Conservation (phyloP, 2,888 invertebrate species). For the Diaprepes abbreviatus region DNA sequence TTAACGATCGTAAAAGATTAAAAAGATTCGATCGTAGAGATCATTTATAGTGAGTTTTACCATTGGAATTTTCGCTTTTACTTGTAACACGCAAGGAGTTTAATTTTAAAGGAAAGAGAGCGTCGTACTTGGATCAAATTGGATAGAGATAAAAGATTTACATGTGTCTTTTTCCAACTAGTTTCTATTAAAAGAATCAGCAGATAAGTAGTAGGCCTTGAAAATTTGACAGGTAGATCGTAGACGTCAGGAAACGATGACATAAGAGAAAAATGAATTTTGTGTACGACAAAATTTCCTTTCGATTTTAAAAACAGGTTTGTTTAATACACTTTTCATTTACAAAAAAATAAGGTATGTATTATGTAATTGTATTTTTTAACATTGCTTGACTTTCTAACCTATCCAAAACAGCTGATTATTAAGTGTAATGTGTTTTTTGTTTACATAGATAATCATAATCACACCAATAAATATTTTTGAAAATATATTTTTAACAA, state of each 20-base stretch:
- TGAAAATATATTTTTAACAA: background rate
- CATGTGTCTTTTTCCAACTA: no score
- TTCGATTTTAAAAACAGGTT: slow-evolving; percentile 30
- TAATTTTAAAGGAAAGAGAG: no score
- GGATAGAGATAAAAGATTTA: no score
- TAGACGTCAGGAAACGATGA: slow-evolving; percentile 16
- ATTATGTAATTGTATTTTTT: background rate
- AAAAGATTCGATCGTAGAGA: no score
- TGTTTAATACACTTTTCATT: background rate
- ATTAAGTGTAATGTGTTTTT: slow-evolving; percentile 5
- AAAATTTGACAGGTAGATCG: slow-evolving; percentile 1
- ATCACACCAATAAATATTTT: background rate
- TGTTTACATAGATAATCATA: slow-evolving; percentile 12
- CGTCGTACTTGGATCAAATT: no score
- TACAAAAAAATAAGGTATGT: slow-evolving; percentile 11
- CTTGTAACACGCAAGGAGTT: no score
- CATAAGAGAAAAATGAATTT: slow-evolving; percentile 26
- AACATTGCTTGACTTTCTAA: background rate
- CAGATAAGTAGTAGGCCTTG: slow-evolving; percentile 4
- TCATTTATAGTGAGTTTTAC: no score
- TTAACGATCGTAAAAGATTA: no score
- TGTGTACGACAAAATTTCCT: slow-evolving; percentile 14
- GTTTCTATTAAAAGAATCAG: no score
- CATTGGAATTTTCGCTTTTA: no score
- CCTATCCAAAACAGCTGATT: slow-evolving; percentile 39